phyloP scores from a whole-genome alignment of 2,888 invertebrate genomes.

The Ecliptopera silaceata region DNA sequence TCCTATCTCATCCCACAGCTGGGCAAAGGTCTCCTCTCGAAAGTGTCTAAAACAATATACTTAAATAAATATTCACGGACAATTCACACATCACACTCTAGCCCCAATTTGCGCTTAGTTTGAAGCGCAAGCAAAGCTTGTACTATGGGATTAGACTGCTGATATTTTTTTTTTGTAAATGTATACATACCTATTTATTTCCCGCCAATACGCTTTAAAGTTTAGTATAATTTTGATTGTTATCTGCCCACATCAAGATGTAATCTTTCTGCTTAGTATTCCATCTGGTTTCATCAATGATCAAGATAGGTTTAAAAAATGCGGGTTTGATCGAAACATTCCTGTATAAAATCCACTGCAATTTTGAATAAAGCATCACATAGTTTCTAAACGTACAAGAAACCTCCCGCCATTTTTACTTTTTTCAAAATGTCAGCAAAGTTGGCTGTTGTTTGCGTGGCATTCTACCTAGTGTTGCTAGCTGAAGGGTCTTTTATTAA shows the following conservation, averaged over 20 bases:
- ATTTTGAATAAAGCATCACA: slow-evolving; percentile 39
- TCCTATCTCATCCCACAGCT: no score
- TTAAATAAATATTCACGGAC: no score
- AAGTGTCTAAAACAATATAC: no score
- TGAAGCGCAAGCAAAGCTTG: no score
- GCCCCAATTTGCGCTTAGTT: no score
- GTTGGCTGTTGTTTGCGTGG: slow-evolving; percentile 49
- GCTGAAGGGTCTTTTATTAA: slow-evolving; percentile 70
- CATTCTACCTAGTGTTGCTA: slow-evolving; percentile 59
- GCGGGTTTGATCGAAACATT: slow-evolving; percentile 59
- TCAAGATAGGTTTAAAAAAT: slow-evolving; percentile 52
- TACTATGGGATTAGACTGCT: no score
- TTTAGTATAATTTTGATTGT: slow-evolving; percentile 5
- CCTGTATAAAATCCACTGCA: slow-evolving; percentile 51
- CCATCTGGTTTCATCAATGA: slow-evolving; percentile 18
- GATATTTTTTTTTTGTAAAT: no score
- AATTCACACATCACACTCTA: no score
- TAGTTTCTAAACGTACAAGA: slow-evolving; percentile 14
- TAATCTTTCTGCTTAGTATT: slow-evolving; percentile 7
- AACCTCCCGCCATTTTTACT: slow-evolving; percentile 35
- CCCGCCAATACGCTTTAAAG: no score
- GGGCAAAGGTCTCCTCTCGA: no score
- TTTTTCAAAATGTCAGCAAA: slow-evolving; percentile 61
- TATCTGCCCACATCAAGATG: slow-evolving; percentile 21
- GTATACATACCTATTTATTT: no score